Conservation (phyloP, 2,888 invertebrate genomes). For the Troglohyphantes excavatus region DNA sequence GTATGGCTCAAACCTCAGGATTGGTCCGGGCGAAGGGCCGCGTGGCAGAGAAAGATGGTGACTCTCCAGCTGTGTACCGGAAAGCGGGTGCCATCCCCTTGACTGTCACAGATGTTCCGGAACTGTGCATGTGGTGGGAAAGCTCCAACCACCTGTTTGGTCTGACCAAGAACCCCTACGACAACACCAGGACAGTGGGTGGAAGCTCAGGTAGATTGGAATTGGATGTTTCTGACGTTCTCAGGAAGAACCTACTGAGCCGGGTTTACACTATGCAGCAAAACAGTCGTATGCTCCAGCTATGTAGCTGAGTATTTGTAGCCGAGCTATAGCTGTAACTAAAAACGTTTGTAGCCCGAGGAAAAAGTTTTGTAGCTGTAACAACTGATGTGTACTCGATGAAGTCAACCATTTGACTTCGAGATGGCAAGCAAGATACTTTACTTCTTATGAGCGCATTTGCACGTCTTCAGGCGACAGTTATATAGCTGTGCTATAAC, state of each 20-base stretch:
- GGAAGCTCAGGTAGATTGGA: conserved; percentile 91
- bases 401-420: too few species aligned
- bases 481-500: too few species aligned
- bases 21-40: conserved; percentile 83
- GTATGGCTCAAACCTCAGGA: conserved; percentile 46
- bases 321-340: too few species aligned
- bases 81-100: conserved; percentile 91
- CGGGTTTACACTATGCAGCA: too few species aligned
- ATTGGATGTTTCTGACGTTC: not conserved
- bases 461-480: too few species aligned
- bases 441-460: too few species aligned
- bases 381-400: too few species aligned
- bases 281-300: too few species aligned
- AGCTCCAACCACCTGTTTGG: conserved; percentile 90
- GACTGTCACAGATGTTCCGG: conserved; percentile 84
- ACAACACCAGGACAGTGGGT: conserved; percentile 88
- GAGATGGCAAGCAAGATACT: too few species aligned
- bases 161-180: conserved; percentile 91
- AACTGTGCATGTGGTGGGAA: conserved; percentile 89
- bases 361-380: too few species aligned
- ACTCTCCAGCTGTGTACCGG: conserved; percentile 86
- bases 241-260: not conserved
- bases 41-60: conserved; percentile 87
- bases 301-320: too few species aligned
- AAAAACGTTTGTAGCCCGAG: too few species aligned